Percentiles rank a stretch among this genome's conserved stretches.
Conservation (phyloP, 2,113 vertebrate species). For the Charadrius vociferus region DNA sequence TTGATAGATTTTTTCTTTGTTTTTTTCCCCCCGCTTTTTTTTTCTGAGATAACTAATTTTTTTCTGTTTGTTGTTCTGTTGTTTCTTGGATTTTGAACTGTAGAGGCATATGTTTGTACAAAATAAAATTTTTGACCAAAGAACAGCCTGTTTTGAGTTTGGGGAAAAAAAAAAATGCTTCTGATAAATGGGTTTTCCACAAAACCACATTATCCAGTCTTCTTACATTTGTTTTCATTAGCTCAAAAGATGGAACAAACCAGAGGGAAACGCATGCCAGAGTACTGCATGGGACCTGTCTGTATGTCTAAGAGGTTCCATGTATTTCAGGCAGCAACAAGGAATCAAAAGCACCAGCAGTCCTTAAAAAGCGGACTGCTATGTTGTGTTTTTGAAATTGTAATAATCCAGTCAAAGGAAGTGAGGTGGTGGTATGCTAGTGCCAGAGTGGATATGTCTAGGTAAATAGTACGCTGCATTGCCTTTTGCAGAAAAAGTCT, state of each 20-base stretch:
- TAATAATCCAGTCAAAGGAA: neutral
- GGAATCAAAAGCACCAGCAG: neutral
- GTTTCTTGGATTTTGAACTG: neutral
- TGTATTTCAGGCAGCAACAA: neutral
- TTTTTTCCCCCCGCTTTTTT: neutral
- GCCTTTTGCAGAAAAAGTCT: neutral
- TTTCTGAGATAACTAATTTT: neutral
- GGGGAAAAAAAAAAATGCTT: neutral
- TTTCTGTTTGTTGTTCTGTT: neutral
- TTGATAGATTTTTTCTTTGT: neutral
- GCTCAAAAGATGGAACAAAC: neutral
- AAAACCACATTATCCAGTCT: neutral
- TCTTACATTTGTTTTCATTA: neutral
- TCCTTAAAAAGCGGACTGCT: neutral
- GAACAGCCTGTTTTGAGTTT: neutral
- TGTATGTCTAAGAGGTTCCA: neutral
- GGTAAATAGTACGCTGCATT: neutral
- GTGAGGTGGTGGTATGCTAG: neutral
- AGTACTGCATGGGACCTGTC: neutral
- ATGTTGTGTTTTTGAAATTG: neutral
- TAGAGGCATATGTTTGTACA: neutral
- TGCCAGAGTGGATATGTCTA: neutral
- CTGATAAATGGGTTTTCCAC: neutral
- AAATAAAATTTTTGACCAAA: neutral
- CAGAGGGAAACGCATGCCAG: neutral